Conservation (phyloP, 2,113 vertebrate genomes). For the Dolichotis patagonum region DNA sequence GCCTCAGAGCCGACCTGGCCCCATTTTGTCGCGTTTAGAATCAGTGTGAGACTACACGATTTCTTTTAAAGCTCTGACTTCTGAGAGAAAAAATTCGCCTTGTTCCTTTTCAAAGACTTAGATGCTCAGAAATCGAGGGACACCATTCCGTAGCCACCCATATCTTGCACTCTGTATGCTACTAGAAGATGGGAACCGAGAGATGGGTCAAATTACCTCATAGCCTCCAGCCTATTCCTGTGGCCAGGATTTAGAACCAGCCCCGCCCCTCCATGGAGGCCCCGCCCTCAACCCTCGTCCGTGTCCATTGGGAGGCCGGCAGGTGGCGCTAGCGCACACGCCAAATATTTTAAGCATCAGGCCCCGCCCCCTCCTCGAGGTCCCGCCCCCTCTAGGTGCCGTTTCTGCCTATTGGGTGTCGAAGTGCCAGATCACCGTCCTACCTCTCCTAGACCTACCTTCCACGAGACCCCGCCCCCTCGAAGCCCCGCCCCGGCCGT, state of each 20-base stretch:
- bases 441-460: background rate
- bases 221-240: background rate
- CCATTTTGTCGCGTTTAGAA: background rate
- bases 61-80: background rate
- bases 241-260: rapidly evolving
- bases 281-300: background rate
- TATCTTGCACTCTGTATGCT: background rate
- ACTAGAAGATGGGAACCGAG: background rate
- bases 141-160: background rate
- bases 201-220: background rate
- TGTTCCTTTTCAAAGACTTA: background rate
- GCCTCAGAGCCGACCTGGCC: background rate
- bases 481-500: background rate
- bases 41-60: background rate
- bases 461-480: background rate
- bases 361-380: rapidly evolving
- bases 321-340: background rate
- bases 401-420: background rate
- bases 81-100: background rate
- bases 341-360: rapidly evolving
- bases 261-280: background rate
- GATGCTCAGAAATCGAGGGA: background rate
- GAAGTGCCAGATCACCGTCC: background rate
- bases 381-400: background rate
- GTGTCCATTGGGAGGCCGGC: background rate